Evolutionary conservation across 2,113 vertebrate species (phyloP).

Genomic region (Zeus faber): DNA sequence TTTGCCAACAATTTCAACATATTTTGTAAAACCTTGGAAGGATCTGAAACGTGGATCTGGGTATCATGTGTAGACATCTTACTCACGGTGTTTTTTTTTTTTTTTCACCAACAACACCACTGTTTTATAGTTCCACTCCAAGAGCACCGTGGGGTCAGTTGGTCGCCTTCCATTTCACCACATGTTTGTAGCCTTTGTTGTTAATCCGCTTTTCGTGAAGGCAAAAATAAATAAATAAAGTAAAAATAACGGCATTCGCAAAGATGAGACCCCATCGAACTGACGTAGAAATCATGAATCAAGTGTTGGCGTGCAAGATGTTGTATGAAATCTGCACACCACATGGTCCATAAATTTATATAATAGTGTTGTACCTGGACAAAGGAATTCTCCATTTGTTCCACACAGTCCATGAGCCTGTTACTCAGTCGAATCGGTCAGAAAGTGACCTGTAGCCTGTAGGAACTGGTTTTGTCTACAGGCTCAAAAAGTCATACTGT

Average conservation of each 20-base stretch:
- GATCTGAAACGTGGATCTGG: too few species aligned
- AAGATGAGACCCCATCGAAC: conserved; percentile 63
- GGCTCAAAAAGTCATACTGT: too few species aligned
- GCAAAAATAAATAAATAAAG: conserved; percentile 33
- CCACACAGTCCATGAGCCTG: too few species aligned
- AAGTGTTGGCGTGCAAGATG: conserved; percentile 29
- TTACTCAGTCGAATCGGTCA: too few species aligned
- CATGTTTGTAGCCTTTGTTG: conserved; percentile 56
- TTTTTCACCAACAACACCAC: too few species aligned
- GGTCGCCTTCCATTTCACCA: conserved; percentile 43
- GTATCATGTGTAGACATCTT: too few species aligned
- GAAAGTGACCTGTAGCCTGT: too few species aligned
- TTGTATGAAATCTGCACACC: conserved; percentile 57
- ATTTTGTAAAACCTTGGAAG: too few species aligned
- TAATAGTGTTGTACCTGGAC: conserved; percentile 51
- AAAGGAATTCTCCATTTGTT: conserved; percentile 16
- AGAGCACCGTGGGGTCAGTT: conserved; percentile 24
- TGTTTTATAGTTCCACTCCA: too few species aligned
- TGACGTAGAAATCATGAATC: conserved; percentile 59
- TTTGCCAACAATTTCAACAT: too few species aligned
- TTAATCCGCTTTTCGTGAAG: conserved; percentile 41
- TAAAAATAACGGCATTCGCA: conserved; percentile 46
- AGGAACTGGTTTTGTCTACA: too few species aligned
- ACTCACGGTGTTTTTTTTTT: too few species aligned
- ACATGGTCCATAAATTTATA: conserved; percentile 70